Evolutionary conservation across 2,797 vertebrate species (phyloP).

Genomic region (Sylvia borin): DNA sequence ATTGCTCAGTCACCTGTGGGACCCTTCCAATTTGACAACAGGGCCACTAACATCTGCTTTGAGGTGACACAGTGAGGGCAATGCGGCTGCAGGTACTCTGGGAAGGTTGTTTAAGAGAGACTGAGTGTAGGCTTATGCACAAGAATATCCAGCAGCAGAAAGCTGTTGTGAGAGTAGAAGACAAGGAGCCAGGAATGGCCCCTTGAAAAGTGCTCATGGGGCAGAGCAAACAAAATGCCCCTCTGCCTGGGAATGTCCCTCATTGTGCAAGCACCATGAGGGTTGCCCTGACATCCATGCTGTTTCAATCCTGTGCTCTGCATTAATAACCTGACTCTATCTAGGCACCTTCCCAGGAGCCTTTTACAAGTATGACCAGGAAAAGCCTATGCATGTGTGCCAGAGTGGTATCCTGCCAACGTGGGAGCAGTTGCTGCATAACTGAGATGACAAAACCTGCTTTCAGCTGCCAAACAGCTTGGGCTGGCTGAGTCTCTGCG

Average conservation of each 20-base stretch:
- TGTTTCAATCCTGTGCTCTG: neutral
- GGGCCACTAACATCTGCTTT: neutral
- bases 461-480: conserved; percentile 3
- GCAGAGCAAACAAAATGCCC: neutral
- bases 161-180: neutral
- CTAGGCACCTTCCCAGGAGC: neutral
- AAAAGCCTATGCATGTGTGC: neutral
- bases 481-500: neutral
- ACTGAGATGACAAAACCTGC: conserved; percentile 15
- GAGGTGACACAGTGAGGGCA: fast-evolving
- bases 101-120: fast-evolving
- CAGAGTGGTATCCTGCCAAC: neutral
- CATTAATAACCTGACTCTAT: neutral
- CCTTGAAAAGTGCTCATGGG: too few relatives aligned
- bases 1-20: fast-evolving
- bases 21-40: neutral
- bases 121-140: fast-evolving
- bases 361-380: neutral
- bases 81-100: neutral
- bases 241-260: neutral
- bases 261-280: fast-evolving
- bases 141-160: neutral
- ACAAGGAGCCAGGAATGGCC: neutral
- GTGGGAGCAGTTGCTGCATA: neutral
- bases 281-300: neutral